Base-by-base conservation (phyloP, 92 coral and sea anemone species). In the Umimayanthus kanabou region DNA sequence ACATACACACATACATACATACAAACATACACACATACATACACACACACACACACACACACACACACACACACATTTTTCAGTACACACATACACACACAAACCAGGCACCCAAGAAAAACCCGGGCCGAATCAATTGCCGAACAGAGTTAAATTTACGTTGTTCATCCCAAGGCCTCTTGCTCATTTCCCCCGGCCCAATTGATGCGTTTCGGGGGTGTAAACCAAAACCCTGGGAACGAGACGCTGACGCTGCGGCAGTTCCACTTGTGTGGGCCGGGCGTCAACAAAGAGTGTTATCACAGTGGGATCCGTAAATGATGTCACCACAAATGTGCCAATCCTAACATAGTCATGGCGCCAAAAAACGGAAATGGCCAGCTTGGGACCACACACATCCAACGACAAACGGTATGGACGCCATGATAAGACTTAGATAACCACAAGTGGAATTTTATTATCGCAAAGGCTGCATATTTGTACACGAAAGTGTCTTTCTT, bases 261-360 rank as follows among this genome's bases (percentile, higher is more conserved):
- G 11, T 45, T 83, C 87, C 61, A 69, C 87, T 64, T 83, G 87
- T 83, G 87, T 83, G 87, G 87, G 87, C 78, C 43, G 37, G 83
- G 83, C 83, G 83, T 50, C 53, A 79, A 79, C 83, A 43, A 69
- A 26, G 39, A 25, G 86, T 82, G 86, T 82, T 82, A 28, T 82
- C 86, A 69, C 86, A 42, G 86, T 69, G 61, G 43, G 86, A 69
- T 7, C 30, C 40, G 66, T 14, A 43, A 83, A 42, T 65, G 91
- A 88, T 77, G 75, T 79, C 91, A 79, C 23, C 40, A 88, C 80
- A 85, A 91, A 91, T 39, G 77, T 73, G 86, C 89, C 89, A 91
- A 91, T 84, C 93, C 75, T 88, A 91, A 73, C 91, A 88, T 66
- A 57, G 70, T 55, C 33, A 65, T 28, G 93, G 80, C 93, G 91